phyloP scores from a whole-genome alignment of 2,797 vertebrate species.

The Nyctibius grandis region DNA sequence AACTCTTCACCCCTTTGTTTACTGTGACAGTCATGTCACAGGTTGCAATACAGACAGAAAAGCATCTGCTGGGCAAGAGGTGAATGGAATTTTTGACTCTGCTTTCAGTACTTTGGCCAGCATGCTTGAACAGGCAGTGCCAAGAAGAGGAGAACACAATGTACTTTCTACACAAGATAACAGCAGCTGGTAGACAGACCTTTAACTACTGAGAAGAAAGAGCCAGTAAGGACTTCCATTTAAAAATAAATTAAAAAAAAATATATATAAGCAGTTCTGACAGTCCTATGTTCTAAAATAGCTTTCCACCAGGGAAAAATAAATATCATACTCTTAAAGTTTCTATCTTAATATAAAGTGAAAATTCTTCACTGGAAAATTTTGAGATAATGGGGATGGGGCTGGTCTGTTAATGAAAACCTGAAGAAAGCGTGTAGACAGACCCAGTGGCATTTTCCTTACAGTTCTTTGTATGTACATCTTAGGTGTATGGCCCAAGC shows the following conservation, averaged over 20 bases:
- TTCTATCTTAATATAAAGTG: background rate
- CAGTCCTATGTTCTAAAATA: background rate
- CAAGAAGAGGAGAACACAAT: background rate
- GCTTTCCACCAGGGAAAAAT: background rate
- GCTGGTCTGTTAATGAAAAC: background rate
- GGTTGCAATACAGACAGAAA: background rate
- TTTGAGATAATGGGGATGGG: background rate
- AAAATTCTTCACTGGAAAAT: background rate
- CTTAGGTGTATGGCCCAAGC: background rate
- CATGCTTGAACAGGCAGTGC: background rate
- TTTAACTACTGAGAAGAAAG: background rate
- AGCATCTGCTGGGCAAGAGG: conserved; percentile 7
- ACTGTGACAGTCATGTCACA: background rate
- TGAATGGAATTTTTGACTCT: conserved; percentile 34
- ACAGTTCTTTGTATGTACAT: background rate
- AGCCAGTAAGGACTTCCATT: background rate
- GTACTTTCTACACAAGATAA: background rate
- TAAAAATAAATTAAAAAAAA: background rate
- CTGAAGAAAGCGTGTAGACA: background rate
- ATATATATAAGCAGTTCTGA: background rate
- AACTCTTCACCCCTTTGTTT: background rate
- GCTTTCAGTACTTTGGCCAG: background rate
- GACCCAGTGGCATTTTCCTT: background rate
- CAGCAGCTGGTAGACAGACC: conserved; percentile 12
- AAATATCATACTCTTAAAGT: background rate